Conservation (phyloP, 2,113 vertebrate genomes). For the Mohoua ochrocephala region DNA sequence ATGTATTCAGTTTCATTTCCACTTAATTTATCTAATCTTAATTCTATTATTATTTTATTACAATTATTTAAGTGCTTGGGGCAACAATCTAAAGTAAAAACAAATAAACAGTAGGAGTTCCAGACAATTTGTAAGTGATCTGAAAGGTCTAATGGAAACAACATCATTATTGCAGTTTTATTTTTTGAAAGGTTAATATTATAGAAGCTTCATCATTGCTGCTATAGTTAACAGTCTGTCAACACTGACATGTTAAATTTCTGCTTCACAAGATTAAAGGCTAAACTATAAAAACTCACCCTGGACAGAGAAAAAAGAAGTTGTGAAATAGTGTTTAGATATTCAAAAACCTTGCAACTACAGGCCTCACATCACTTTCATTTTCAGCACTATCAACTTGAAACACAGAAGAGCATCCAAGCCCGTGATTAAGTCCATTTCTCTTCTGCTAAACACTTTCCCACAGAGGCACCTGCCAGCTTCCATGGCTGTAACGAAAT, state of each 20-base stretch:
- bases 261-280: constrained; percentile 16
- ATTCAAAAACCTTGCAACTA: neutral
- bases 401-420: neutral
- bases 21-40: constrained; percentile 85
- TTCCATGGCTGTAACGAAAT: neutral
- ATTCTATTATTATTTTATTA: constrained; percentile 82
- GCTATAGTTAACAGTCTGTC: constrained; percentile 15
- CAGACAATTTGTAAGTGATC: constrained; percentile 80
- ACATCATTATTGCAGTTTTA: constrained; percentile 74
- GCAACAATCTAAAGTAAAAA: constrained; percentile 82
- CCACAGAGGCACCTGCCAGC: neutral
- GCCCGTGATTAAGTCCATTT: neutral
- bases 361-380: neutral
- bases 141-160: constrained; percentile 79
- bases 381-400: neutral
- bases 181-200: constrained; percentile 79
- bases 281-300: neutral
- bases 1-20: constrained; percentile 80
- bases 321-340: neutral
- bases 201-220: constrained; percentile 33
- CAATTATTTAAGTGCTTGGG: constrained; percentile 81
- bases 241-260: neutral
- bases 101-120: constrained; percentile 83
- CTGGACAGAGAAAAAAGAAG: neutral
- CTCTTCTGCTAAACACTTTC: neutral